Base-by-base conservation (phyloP, 2,888 invertebrate species). In the Limnephilus marmoratus region DNA sequence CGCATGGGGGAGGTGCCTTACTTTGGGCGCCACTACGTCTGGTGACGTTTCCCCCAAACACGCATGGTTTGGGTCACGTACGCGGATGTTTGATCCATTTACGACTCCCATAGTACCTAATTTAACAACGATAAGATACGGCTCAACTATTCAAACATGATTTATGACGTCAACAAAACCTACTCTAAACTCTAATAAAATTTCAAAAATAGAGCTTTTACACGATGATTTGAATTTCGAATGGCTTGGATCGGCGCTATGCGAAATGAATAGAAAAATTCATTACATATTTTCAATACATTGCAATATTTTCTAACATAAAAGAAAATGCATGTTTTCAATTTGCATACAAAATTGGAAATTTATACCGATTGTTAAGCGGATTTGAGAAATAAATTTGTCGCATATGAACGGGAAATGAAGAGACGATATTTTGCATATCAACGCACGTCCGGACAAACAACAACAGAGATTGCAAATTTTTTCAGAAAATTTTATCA, bases 21-120 rank as follows among this genome's bases (percentile, higher is more conserved):
- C 34, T 18, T 49, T 29, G 29, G 92, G 93, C 93, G 93, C 93
- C 93, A n/a, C 82, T 68, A 88, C 90, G 93, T 93, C 93, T 93
- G 81, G 91, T 91, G 90, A 90, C 92, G 91, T 91, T 90, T 90
- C 31, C 24, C 82, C 90, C 81, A 91, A 92, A 82, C 87, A 92
- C 85, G 85, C 91, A 90, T 90, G 90, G 80, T 85, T 82, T 90
- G 49, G 88, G 92, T 92, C 92, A 91, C 92, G 92, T 91, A 91
- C 89, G 41, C 41, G 24, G n/a, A 68, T 68, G 68, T 68, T 68
- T 68, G 68, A 68, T 24, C 68, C n/a, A n/a, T 68, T 68, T 68
- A n/a, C 68, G 68, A 68, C 24, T 68, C 68, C n/a, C 68, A n/a
- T 68, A 68, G 24, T 24, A 68, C 68, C 68, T n/a, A 68, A 68